Evolutionary conservation across 2,888 invertebrate genomes (phyloP).

Genomic region (Acronicta alni): DNA sequence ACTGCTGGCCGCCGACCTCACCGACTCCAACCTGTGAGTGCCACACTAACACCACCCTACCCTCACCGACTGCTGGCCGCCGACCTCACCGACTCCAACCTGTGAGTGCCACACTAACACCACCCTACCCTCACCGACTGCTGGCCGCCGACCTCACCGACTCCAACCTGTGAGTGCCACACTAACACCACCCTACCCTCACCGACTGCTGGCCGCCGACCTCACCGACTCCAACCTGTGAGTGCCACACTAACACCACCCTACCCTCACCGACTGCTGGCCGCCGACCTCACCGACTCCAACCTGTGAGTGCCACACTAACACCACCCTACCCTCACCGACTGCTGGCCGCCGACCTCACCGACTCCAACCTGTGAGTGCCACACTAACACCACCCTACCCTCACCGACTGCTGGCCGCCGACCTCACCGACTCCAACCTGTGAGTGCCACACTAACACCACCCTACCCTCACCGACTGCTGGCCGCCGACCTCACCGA

Average conservation of each 20-base stretch:
- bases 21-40: conserved; percentile 62
- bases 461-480: neutral
- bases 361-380: conserved; percentile 71
- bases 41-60: neutral
- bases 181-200: neutral
- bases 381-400: conserved; percentile 64
- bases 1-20: neutral
- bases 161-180: conserved; percentile 49
- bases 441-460: conserved; percentile 79
- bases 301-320: conserved; percentile 57
- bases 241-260: neutral
- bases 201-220: conserved; percentile 93
- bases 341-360: conserved; percentile 92
- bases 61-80: conserved; percentile 78
- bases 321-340: neutral
- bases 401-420: conserved; percentile 92
- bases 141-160: conserved; percentile 74
- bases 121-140: neutral
- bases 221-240: conserved; percentile 91
- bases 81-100: conserved; percentile 77
- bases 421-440: conserved; percentile 92
- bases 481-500: conserved; percentile 90
- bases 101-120: conserved; percentile 4
- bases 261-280: conserved; percentile 80
- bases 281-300: conserved; percentile 90